Conservation (phyloP, 2,797 vertebrate species). For the Remorina albescens region DNA sequence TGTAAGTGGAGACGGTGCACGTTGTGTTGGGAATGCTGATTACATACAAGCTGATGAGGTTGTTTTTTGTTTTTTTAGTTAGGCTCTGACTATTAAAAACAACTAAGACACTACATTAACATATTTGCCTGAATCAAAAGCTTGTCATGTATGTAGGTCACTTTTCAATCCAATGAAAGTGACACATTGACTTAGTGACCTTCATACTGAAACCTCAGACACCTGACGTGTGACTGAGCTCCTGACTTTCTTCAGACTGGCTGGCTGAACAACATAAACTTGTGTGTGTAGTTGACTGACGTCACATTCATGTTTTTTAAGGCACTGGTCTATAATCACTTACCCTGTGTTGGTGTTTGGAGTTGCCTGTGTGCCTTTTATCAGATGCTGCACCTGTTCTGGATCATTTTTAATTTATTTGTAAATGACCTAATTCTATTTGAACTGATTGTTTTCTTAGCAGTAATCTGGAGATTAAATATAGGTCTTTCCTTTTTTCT, state of each 20-base stretch:
- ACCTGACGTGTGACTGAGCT: neutral
- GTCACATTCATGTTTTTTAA: too few species aligned
- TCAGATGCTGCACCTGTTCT: neutral
- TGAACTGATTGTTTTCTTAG: neutral
- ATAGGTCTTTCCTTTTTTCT: neutral
- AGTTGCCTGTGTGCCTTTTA: conserved; percentile 4
- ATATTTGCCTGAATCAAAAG: neutral
- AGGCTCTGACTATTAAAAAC: too few species aligned
- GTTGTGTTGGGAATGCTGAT: neutral
- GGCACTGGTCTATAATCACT: neutral
- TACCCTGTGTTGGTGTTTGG: neutral
- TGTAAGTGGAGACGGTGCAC: neutral
- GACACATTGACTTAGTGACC: neutral
- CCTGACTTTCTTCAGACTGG: neutral
- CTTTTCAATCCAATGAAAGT: neutral
- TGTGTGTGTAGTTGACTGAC: neutral
- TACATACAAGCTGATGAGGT: neutral
- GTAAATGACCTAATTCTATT: neutral
- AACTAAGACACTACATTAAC: too few species aligned
- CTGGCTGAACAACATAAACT: neutral
- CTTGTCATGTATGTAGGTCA: neutral
- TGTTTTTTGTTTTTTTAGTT: too few species aligned
- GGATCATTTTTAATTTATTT: neutral
- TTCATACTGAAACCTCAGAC: neutral
- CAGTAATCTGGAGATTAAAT: neutral